A percentile compares a stretch with the other conserved stretches of the same genome.
phyloP scores from a whole-genome alignment of 2,113 vertebrate genomes.

The Silurus meridionalis region DNA sequence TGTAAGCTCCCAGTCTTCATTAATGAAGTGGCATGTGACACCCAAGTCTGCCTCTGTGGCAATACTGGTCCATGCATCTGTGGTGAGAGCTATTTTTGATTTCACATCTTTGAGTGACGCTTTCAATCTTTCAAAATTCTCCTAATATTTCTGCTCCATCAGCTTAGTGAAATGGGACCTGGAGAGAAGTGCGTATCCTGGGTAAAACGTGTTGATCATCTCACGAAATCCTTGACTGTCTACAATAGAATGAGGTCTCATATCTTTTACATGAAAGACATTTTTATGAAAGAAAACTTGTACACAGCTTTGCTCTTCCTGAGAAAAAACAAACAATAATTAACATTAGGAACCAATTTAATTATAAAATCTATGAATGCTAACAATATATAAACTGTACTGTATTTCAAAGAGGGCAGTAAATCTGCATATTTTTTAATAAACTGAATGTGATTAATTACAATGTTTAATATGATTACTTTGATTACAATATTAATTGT shows the following conservation, averaged over 20 bases:
- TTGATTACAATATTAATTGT: too few relatives aligned
- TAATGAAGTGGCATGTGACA: constrained; percentile 18
- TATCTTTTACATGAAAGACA: constrained; percentile 1
- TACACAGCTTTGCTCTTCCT: too few relatives aligned
- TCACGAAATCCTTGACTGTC: not conserved
- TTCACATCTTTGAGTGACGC: not conserved
- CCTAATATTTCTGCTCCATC: constrained; percentile 5
- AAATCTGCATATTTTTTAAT: too few relatives aligned
- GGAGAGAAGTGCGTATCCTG: not conserved
- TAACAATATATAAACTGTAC: too few relatives aligned
- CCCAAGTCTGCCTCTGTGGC: constrained; percentile 9
- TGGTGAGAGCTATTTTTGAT: constrained; percentile 7
- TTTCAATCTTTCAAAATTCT: not conserved
- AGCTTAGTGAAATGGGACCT: not conserved
- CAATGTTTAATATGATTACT: too few relatives aligned
- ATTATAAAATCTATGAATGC: too few relatives aligned
- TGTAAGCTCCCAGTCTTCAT: constrained; percentile 13
- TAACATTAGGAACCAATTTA: too few relatives aligned
- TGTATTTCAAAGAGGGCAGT: too few relatives aligned
- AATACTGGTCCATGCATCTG: not conserved
- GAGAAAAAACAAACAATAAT: too few relatives aligned
- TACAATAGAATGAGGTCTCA: constrained; percentile 36
- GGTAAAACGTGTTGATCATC: constrained; percentile 4
- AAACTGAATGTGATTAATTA: too few relatives aligned
- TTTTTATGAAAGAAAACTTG: too few relatives aligned